A percentile compares a stretch with the other conserved stretches of the same genome.
Evolutionary conservation across 2,888 invertebrate species (phyloP).

Genomic region (Scaptomyza reducta): DNA sequence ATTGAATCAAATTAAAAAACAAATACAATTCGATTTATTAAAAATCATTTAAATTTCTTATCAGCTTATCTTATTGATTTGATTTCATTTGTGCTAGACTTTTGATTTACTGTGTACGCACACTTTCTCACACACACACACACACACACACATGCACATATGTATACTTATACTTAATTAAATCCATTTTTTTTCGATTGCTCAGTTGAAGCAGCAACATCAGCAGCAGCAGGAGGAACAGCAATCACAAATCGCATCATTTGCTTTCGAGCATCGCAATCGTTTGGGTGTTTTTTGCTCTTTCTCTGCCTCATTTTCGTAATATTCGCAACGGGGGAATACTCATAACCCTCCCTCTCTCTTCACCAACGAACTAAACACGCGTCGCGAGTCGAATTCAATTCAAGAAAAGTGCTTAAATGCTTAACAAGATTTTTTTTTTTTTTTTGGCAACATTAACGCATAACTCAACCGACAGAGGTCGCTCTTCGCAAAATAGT

Average conservation of each 20-base stretch:
- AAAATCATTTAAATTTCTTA: neutral
- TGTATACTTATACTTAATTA: conserved; percentile 65
- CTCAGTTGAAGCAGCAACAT: conserved; percentile 26
- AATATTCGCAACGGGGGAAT: conserved; percentile 11
- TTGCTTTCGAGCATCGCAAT: conserved; percentile 64
- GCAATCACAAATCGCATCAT: conserved; percentile 62
- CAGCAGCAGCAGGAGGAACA: conserved; percentile 28
- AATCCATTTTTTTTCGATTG: conserved; percentile 57
- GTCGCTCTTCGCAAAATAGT: neutral
- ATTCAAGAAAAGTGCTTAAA: conserved; percentile 50
- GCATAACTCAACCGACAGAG: neutral
- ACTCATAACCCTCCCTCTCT: neutral
- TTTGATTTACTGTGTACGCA: conserved; percentile 45
- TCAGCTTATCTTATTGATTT: neutral
- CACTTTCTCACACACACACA: conserved; percentile 27
- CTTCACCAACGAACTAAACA: neutral
- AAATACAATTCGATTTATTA: neutral
- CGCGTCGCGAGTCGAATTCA: conserved; percentile 27
- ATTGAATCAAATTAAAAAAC: neutral
- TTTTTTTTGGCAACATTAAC: conserved; percentile 7
- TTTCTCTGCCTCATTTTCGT: neutral
- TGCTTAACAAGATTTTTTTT: conserved; percentile 19
- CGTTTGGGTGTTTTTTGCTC: conserved; percentile 49
- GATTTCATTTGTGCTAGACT: neutral
- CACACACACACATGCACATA: conserved; percentile 7